Evolutionary conservation across 2,888 invertebrate species (phyloP).

Genomic region (Drosophila limbata): DNA sequence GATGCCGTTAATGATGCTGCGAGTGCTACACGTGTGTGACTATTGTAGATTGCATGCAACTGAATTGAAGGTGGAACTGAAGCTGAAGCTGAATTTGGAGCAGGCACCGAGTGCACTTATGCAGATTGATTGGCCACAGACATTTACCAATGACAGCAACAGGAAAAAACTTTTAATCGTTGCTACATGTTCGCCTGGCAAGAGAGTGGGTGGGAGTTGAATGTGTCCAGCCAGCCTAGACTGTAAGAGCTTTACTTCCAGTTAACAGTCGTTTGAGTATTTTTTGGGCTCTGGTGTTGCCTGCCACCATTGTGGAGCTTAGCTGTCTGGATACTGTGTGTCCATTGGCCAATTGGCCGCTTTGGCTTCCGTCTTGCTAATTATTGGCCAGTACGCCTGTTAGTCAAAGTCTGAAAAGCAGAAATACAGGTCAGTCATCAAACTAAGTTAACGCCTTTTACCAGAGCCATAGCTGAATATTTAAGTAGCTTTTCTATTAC

Average conservation of each 20-base stretch:
- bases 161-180: constrained; percentile 62
- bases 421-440: neutral
- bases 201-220: neutral
- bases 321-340: constrained; percentile 26
- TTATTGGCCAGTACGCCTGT: neutral
- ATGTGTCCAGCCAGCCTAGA: constrained; percentile 2
- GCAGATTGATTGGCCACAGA: constrained; percentile 79
- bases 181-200: constrained; percentile 41
- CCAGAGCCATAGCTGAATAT: neutral
- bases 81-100: constrained; percentile 3
- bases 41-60: constrained; percentile 1
- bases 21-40: constrained; percentile 41
- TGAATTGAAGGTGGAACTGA: neutral
- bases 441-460: neutral
- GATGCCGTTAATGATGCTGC: constrained; percentile 73
- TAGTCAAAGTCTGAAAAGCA: neutral
- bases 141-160: constrained; percentile 62
- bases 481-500: neutral
- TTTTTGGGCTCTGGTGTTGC: constrained; percentile 9
- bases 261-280: constrained; percentile 15
- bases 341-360: constrained; percentile 35
- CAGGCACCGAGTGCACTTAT: constrained; percentile 70
- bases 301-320: constrained; percentile 24
- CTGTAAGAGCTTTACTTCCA: constrained; percentile 15
- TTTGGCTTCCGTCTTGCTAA: constrained; percentile 10